These are phyloP conservation scores for Salmo trutta DNA, from an alignment of 2,797 vertebrate genomes.

Conservation along the genomic window DNA sequence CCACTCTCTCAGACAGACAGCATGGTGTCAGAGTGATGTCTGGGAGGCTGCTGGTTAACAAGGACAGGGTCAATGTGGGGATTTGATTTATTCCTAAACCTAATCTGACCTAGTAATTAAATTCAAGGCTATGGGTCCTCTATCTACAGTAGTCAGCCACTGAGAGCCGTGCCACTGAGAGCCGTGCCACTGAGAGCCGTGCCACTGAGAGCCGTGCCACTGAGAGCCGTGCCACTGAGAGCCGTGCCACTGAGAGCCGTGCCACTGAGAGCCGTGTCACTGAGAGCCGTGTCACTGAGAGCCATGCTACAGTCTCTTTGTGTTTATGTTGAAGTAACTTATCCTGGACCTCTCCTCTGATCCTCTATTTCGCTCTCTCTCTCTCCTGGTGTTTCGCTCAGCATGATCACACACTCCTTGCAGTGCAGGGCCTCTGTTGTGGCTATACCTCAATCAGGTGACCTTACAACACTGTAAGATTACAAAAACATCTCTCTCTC, in stretches of 20 bases:
- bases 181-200: no score
- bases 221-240: no score
- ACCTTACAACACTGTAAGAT: neutral
- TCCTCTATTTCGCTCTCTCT: neutral
- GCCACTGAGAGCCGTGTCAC: no score
- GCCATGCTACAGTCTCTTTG: neutral
- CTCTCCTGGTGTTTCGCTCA: neutral
- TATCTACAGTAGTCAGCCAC: no score
- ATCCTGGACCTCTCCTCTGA: neutral
- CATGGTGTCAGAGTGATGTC: neutral
- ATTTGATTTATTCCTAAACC: neutral
- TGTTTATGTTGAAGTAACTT: neutral
- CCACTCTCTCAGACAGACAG: neutral
- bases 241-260: no score
- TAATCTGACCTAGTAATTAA: neutral
- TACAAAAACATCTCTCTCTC: neutral
- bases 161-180: no score
- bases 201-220: no score
- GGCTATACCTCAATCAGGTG: no score
- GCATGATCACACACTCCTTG: slow-evolving; percentile 1
- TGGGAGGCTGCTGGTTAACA: neutral
- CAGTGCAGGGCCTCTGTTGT: neutral
- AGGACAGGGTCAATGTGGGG: neutral
- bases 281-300: neutral
- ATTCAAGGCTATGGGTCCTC: neutral